Evolutionary conservation across 2,888 invertebrate species (phyloP).

Genomic region (Ectemnius continuus): DNA sequence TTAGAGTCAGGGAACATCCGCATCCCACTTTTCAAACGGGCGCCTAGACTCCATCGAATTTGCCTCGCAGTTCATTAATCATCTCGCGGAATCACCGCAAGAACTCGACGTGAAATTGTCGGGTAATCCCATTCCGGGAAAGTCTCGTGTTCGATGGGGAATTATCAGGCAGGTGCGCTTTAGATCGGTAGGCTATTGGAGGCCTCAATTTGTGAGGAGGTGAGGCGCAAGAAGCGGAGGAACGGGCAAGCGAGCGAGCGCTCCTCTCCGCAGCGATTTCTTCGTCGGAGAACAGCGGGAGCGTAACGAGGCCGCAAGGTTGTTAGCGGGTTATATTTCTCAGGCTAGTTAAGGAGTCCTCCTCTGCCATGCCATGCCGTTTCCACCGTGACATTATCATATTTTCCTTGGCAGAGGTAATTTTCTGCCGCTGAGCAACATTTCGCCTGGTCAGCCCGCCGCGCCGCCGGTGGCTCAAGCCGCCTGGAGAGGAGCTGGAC

Average conservation of each 20-base stretch:
- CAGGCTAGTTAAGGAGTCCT: conserved; percentile 28
- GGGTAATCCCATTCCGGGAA: no score
- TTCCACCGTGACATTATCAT: conserved; percentile 38
- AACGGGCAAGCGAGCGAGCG: neutral
- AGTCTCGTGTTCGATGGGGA: no score
- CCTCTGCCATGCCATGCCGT: conserved; percentile 5
- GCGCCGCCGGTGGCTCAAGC: neutral
- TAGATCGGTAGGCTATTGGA: no score
- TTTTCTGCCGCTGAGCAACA: conserved; percentile 33
- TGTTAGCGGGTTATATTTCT: conserved; percentile 22
- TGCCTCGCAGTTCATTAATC: no score
- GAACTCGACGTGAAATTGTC: no score
- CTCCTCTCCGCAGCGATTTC: neutral
- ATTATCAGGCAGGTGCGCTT: no score
- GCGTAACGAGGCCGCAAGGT: conserved; percentile 7
- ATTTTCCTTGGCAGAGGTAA: conserved; percentile 33
- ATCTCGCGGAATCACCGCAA: no score
- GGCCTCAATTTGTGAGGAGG: conserved; percentile 1
- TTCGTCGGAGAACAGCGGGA: conserved; percentile 7
- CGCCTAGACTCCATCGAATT: no score
- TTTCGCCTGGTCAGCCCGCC: conserved; percentile 13
- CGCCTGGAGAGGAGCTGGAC: conserved; percentile 8
- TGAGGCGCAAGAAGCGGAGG: neutral
- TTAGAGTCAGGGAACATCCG: no score
- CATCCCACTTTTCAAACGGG: no score